Percentiles rank a stretch among this genome's conserved stretches.
These are phyloP conservation scores for Aphidoletes aphidimyza DNA, from an alignment of 2,888 invertebrate genomes.

Conservation along the genomic window DNA sequence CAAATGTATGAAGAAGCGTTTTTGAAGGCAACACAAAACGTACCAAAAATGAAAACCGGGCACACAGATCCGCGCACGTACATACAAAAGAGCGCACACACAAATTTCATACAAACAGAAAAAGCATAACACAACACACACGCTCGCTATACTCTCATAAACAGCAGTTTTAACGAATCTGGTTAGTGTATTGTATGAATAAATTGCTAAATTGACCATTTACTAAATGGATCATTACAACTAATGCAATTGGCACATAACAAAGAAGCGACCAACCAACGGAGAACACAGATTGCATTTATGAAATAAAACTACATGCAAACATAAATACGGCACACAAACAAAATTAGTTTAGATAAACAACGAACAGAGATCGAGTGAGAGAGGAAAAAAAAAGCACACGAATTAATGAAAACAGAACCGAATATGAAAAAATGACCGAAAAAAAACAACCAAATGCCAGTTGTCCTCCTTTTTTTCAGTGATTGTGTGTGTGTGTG, in stretches of 20 bases:
- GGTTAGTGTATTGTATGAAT: background rate
- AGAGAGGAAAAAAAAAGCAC: too few species aligned
- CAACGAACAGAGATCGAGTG: background rate
- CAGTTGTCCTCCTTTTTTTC: background rate
- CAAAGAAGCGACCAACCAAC: background rate
- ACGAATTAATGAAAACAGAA: too few species aligned
- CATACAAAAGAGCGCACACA: too few species aligned
- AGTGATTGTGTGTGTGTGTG: too few species aligned
- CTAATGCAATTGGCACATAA: background rate
- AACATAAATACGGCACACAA: background rate
- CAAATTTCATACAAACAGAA: too few species aligned
- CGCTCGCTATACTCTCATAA: background rate
- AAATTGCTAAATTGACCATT: background rate
- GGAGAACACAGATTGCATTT: background rate
- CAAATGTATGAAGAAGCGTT: background rate
- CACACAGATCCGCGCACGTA: too few species aligned
- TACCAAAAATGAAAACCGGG: background rate
- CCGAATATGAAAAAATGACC: too few species aligned
- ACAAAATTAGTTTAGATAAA: slow-evolving; percentile 20
- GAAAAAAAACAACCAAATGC: background rate
- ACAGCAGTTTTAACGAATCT: background rate
- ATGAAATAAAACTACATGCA: background rate
- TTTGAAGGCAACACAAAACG: background rate
- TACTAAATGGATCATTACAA: slow-evolving; percentile 1
- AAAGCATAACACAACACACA: background rate